Percentiles rank a stretch among this genome's conserved stretches.
phyloP scores from a whole-genome alignment of 2,888 invertebrate species.

The Cheilosia variabilis region DNA sequence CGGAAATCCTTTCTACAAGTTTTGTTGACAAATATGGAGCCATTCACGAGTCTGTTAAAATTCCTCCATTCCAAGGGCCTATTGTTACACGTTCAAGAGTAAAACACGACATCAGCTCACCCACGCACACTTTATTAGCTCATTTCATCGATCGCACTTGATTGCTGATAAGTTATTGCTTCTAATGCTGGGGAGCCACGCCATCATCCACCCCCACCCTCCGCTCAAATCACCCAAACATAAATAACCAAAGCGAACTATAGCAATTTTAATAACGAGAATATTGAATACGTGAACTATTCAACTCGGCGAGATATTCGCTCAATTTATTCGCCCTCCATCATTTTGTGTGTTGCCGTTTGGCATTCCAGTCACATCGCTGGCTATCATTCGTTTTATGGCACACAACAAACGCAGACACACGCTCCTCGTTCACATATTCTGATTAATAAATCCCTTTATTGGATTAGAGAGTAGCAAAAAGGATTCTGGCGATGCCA shows the following conservation, averaged over 20 bases:
- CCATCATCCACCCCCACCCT: neutral
- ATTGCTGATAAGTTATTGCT: slow-evolving; percentile 64
- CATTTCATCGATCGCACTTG: slow-evolving; percentile 63
- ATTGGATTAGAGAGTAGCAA: slow-evolving; percentile 65
- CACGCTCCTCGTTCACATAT: slow-evolving; percentile 23
- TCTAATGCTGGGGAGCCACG: neutral
- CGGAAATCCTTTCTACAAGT: too few relatives aligned
- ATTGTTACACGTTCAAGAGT: too few relatives aligned
- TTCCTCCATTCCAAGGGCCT: too few relatives aligned
- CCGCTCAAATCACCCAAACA: slow-evolving; percentile 4
- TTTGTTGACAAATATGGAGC: too few relatives aligned
- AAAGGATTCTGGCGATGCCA: slow-evolving; percentile 64
- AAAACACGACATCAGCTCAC: slow-evolving; percentile 45
- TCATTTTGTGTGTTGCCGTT: slow-evolving; percentile 11
- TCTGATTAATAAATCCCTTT: slow-evolving; percentile 73
- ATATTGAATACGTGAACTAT: slow-evolving; percentile 74
- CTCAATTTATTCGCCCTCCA: slow-evolving; percentile 20
- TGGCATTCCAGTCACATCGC: slow-evolving; percentile 62
- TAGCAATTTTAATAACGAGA: slow-evolving; percentile 72
- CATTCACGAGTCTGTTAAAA: too few relatives aligned
- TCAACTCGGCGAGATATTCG: slow-evolving; percentile 36
- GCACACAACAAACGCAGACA: slow-evolving; percentile 32
- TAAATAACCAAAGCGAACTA: slow-evolving; percentile 47
- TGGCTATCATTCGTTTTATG: slow-evolving; percentile 69
- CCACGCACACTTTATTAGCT: slow-evolving; percentile 57